Evolutionary conservation across 2,888 invertebrate species (phyloP), one percentile per base, ranked within the genome.

Genomic region (Dynastes hyllus): DNA sequence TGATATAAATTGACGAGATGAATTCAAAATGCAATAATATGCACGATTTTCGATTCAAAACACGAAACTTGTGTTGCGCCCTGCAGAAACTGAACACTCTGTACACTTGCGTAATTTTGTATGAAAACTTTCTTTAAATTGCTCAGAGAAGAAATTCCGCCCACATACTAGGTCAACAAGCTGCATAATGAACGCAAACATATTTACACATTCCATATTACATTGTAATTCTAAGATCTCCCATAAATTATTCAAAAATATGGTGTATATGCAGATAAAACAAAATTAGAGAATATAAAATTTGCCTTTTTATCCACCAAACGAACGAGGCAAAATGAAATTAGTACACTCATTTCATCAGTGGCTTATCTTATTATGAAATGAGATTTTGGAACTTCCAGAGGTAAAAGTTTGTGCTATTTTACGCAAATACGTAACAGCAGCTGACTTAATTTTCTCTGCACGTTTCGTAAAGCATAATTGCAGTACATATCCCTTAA

Each of bases 331-430:
- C 71, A 71, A 71, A 71, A 71, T 58, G 40, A 58, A 71, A 58
- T 71, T 71, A 58, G 58, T 37, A 22, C 32, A 8, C 29, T 32
- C 37, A 16, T 71, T 71, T 58, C 71, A 71, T 3, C 58, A 32
- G 22, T 11, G 55, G 58, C 71, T 71, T 71, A 71, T 71, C 58
- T 58, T 58, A 9, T 55, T 58, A 71, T 71, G 55, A 71, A 71
- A 71, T 37, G 37, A 58, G 37, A 71, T 71, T 71, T 71, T 71
- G n/a, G 58, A 71, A 55, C 40, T 55, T 55, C 55, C 58, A 71
- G 71, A 37, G 37, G 37, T 71, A 40, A 40, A 67, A 67, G 8
- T 58, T 71, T 37, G 32, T 5, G n/a, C 58, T 58, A 71, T 71
- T 71, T 58, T 71, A 67, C 22, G 16, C 16, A 45, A 67, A 45